These are phyloP conservation scores for Poecilobothrus nobilitatus DNA, from an alignment of 2,888 invertebrate genomes.

Conservation along the genomic window DNA sequence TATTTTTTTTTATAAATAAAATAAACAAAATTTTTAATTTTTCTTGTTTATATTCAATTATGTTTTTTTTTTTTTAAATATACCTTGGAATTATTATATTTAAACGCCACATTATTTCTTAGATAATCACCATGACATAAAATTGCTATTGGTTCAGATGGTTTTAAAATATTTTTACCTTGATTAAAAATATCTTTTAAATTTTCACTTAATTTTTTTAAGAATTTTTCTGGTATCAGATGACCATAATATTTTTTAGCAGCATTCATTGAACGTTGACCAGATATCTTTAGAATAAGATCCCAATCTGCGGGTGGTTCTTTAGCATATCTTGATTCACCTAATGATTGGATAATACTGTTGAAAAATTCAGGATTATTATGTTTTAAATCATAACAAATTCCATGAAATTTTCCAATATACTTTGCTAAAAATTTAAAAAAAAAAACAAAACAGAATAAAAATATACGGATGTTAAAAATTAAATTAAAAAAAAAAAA, in stretches of 20 bases:
- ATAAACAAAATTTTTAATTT: background rate
- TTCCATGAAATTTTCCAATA: conserved; percentile 38
- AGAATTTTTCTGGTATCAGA: conserved; percentile 29
- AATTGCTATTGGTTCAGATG: conserved; percentile 35
- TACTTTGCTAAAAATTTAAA: conserved; percentile 26
- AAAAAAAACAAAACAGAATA: background rate
- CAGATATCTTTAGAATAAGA: conserved; percentile 17
- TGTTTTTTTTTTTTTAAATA: background rate
- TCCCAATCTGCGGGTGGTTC: conserved; percentile 25
- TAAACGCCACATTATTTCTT: conserved; percentile 41
- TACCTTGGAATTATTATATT: conserved; percentile 25
- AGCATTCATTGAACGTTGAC: conserved; percentile 25
- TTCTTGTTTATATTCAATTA: too few species aligned
- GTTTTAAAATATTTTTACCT: conserved; percentile 31
- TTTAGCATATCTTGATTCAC: conserved; percentile 31
- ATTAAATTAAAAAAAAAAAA: background rate
- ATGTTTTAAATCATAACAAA: conserved; percentile 35
- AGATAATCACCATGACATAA: conserved; percentile 42
- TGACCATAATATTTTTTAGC: conserved; percentile 27
- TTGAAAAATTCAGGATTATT: conserved; percentile 28
- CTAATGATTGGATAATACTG: conserved; percentile 26
- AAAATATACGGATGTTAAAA: background rate
- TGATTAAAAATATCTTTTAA: conserved; percentile 24
- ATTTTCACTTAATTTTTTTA: conserved; percentile 26
- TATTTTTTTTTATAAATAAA: background rate